phyloP scores from a whole-genome alignment of 1,140 invertebrate species.

The Drosophila obscura region DNA sequence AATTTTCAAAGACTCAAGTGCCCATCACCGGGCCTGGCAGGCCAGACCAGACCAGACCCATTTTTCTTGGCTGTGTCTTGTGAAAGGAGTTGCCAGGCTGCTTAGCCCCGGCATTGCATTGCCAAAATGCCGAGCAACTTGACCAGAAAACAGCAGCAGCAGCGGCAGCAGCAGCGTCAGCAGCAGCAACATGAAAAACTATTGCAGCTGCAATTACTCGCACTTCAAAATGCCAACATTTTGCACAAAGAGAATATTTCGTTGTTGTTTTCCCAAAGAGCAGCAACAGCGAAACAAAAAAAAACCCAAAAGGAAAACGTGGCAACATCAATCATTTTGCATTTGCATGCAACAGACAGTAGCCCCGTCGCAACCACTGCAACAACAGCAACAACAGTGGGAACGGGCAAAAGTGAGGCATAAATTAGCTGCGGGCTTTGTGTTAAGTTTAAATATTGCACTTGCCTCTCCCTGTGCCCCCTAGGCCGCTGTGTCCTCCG shows the following conservation, averaged over 20 bases:
- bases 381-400: constrained; percentile 24
- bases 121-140: constrained; percentile 58
- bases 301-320: constrained; percentile 41
- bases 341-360: constrained; percentile 72
- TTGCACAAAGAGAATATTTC: constrained; percentile 78
- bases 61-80: constrained; percentile 62
- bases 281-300: constrained; percentile 6
- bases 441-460: constrained; percentile 66
- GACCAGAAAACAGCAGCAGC: constrained; percentile 31
- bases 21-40: constrained; percentile 61
- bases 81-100: constrained; percentile 61
- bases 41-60: constrained; percentile 46
- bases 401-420: constrained; percentile 57
- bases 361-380: constrained; percentile 21
- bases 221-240: constrained; percentile 80
- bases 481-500: neutral
- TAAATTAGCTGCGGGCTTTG: constrained; percentile 68
- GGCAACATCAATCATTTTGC: constrained; percentile 77
- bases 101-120: constrained; percentile 34
- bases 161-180: constrained; percentile 30
- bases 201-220: constrained; percentile 81
- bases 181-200: constrained; percentile 72
- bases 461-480: constrained; percentile 26
- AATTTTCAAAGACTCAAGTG: constrained; percentile 74
- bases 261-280: constrained; percentile 44